A percentile compares a stretch with the other conserved stretches of the same genome.
These are phyloP conservation scores for Lepidostoma basale DNA, from an alignment of 1,140 invertebrate species.

Conservation along the genomic window DNA sequence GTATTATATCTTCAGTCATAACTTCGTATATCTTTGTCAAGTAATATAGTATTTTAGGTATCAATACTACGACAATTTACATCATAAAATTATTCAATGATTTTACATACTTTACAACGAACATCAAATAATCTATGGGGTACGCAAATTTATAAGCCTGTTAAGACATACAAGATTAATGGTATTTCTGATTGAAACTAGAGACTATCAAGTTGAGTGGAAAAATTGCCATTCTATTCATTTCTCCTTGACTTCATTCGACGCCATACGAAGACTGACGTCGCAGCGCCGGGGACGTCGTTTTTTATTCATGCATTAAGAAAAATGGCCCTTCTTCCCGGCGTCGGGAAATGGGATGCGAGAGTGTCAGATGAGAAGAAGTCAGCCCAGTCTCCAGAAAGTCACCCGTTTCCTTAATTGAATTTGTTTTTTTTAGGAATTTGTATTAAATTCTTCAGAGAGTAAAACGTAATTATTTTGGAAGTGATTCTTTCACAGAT, in stretches of 20 bases:
- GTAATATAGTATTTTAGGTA: no score
- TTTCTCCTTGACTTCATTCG: slow-evolving; percentile 13
- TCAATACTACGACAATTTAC: no score
- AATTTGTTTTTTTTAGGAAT: background rate
- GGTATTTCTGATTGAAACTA: background rate
- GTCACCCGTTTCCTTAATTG: background rate
- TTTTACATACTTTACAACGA: no score
- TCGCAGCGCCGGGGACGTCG: slow-evolving; percentile 13
- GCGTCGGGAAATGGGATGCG: background rate
- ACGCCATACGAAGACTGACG: slow-evolving; percentile 18
- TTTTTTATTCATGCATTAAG: slow-evolving; percentile 27
- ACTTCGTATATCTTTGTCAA: no score
- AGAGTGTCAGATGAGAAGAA: background rate
- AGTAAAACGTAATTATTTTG: no score
- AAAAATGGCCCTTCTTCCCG: slow-evolving; percentile 11
- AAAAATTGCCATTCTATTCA: slow-evolving; percentile 19
- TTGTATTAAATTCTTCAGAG: no score
- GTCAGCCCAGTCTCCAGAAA: background rate
- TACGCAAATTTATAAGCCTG: no score
- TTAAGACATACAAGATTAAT: slow-evolving; percentile 9
- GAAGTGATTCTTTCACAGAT: no score
- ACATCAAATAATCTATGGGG: no score
- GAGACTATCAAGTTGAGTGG: background rate
- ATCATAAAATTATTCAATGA: no score
- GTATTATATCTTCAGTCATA: no score